Evolutionary conservation across 1,140 invertebrate species (phyloP), one percentile per base, ranked within the genome.

Genomic region (Eulimnadia texana): DNA sequence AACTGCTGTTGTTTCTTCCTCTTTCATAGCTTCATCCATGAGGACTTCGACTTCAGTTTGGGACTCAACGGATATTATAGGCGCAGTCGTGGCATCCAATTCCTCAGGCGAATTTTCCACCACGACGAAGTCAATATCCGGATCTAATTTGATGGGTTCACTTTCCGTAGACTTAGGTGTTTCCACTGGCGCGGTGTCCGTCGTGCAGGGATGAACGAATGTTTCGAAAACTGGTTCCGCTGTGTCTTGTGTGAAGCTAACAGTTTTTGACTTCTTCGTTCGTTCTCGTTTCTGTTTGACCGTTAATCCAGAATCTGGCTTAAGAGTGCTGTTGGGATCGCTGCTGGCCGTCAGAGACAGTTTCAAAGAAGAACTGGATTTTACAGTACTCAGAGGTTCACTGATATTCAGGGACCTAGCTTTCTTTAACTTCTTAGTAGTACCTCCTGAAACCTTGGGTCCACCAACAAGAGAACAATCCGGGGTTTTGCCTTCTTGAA

Each of bases 191-290:
- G 51, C 23, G 2, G 19, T 1, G 16, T 25, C 1, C 11, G 19
- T 52, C 1, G 11, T 10, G 2, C 25, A 3, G 11, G 58, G 13
- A 50, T 59, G 16, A 23, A 19, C 55, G 1, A 3, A 24, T 11
- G 33, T 22, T 24, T 16, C 22, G 3, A 16, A 25, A 10, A 6
- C 19, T 3, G 22, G 23, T 23, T 23, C 22, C 19, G 25, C 25
- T 1, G 20, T 63, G 59, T 59, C 62, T 19, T 63, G 13, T 20
- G 42, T 63, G 51, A 63, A 63, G 27, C 62, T 59, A 19, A 63
- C 62, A 13, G 62, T 19, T 42, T 63, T 63, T 2, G 33, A 56
- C 27, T 52, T 24, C 24, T 60, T 58, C 23, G 59, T 63, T 19
- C 62, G 55, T 23, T 52, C 50, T 20, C 58, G 56, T 6, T 57